phyloP scores from a whole-genome alignment of 2,113 vertebrate genomes.

The Procavia capensis region DNA sequence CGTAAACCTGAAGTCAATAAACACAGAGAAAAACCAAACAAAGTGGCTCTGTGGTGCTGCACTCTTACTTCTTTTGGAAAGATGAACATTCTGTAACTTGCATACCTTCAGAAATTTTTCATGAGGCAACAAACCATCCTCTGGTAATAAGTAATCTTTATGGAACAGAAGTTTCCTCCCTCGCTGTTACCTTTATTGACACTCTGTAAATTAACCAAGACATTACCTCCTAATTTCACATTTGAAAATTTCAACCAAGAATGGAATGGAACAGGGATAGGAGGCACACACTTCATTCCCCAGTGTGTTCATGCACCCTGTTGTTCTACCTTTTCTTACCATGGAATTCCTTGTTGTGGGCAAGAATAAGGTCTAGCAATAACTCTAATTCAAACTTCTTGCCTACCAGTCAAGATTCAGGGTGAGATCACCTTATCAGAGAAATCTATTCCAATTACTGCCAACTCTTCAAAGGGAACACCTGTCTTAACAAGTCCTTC shows the following conservation, averaged over 20 bases:
- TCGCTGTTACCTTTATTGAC: neutral
- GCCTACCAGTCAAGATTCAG: neutral
- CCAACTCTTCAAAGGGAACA: neutral
- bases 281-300: neutral
- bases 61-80: neutral
- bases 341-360: neutral
- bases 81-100: neutral
- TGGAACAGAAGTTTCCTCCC: neutral
- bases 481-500: neutral
- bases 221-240: neutral
- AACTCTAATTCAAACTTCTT: neutral
- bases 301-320: neutral
- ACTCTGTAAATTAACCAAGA: neutral
- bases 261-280: neutral
- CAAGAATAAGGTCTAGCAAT: neutral
- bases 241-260: neutral
- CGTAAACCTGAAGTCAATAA: neutral
- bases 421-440: neutral
- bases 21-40: neutral
- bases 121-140: neutral
- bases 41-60: fast-evolving
- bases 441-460: neutral
- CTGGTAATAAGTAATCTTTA: neutral
- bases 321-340: neutral
- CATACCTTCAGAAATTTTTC: neutral